These are phyloP conservation scores for Ips nitidus DNA, from an alignment of 1,140 invertebrate genomes.

Conservation along the genomic window DNA sequence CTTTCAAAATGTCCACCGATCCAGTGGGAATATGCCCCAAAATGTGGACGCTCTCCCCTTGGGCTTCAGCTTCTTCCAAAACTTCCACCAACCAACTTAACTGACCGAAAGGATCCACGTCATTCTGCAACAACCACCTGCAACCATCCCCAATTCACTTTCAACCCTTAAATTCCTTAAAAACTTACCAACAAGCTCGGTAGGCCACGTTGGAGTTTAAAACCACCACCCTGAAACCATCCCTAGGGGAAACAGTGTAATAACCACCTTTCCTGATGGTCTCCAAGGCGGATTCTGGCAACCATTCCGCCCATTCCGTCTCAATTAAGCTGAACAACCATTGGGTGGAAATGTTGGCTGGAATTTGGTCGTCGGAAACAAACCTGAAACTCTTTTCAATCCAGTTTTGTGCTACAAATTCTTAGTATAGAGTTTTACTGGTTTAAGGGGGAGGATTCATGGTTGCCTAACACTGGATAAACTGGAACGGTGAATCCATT, in stretches of 20 bases:
- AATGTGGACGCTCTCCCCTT: conserved; percentile 76
- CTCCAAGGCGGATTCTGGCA: conserved; percentile 60
- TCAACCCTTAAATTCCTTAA: not conserved
- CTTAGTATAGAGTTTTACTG: conserved; percentile 67
- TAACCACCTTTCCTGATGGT: conserved; percentile 70
- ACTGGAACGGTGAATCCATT: conserved; percentile 63
- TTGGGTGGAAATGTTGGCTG: conserved; percentile 56
- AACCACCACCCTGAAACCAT: conserved; percentile 71
- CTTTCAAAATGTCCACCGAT: conserved; percentile 61
- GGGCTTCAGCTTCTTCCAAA: conserved; percentile 68
- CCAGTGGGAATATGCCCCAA: conserved; percentile 80
- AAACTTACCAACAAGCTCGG: conserved; percentile 64
- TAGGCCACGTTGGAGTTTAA: conserved; percentile 77
- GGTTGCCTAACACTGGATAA: conserved; percentile 81
- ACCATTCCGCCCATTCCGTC: conserved; percentile 65
- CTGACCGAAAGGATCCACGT: conserved; percentile 66
- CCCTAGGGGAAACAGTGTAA: conserved; percentile 64
- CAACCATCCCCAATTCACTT: not conserved
- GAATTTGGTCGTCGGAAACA: conserved; percentile 68
- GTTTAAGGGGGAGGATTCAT: conserved; percentile 86
- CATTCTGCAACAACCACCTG: conserved; percentile 61
- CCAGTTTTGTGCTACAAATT: not conserved
- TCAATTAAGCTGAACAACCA: conserved; percentile 71
- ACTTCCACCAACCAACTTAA: conserved; percentile 75
- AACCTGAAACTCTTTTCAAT: conserved; percentile 54